Conservation (phyloP, 2,797 vertebrate genomes). For the Saxicola maurus region DNA sequence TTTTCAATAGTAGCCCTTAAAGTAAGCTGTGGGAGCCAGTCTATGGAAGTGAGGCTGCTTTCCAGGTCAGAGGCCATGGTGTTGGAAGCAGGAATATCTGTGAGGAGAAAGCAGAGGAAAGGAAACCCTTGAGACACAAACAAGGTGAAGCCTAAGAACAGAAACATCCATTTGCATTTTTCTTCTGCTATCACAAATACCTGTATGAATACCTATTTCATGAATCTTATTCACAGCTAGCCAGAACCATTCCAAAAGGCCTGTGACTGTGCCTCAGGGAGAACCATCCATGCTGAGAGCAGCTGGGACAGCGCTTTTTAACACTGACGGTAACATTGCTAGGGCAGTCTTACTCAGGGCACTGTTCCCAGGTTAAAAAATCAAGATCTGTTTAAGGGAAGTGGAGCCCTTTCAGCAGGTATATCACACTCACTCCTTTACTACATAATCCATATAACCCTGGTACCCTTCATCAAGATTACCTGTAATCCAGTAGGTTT, state of each 20-base stretch:
- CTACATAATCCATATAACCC: neutral
- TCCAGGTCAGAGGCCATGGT: slow-evolving; percentile 91
- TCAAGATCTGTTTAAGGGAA: neutral
- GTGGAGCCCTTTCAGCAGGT: neutral
- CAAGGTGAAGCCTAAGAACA: neutral
- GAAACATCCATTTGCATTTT: neutral
- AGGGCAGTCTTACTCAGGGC: neutral
- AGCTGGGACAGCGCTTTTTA: neutral
- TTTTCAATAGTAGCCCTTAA: slow-evolving; percentile 85
- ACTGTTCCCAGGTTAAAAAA: neutral
- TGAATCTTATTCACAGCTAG: neutral
- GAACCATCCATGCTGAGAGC: neutral
- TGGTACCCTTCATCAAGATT: neutral
- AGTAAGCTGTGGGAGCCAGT: slow-evolving; percentile 96
- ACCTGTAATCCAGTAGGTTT: neutral
- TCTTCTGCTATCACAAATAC: neutral
- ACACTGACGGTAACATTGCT: neutral
- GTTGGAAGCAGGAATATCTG: slow-evolving; percentile 45
- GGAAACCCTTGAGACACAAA: neutral
- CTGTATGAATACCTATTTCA: neutral
- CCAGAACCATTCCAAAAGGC: neutral
- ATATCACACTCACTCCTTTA: neutral
- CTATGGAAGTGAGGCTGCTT: slow-evolving; percentile 96
- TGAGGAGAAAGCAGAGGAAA: neutral
- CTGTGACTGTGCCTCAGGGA: neutral